Percentiles rank a stretch among this genome's conserved stretches.
phyloP scores from a whole-genome alignment of 2,113 vertebrate species.

The Leptobrachium ailaonicum region DNA sequence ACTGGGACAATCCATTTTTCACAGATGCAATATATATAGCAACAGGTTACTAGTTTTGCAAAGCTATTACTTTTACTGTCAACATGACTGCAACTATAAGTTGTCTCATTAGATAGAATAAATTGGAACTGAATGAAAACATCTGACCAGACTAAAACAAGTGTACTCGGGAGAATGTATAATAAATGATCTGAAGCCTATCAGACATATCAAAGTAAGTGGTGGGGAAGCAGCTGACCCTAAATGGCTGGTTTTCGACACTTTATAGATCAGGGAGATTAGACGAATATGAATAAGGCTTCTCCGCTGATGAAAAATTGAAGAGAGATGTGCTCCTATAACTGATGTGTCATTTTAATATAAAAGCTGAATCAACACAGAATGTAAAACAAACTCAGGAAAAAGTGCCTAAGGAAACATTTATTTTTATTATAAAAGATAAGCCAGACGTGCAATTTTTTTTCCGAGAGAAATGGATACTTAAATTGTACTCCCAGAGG shows the following conservation, averaged over 20 bases:
- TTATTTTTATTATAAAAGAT: not conserved
- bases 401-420: not conserved
- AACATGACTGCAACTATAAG: slow-evolving; percentile 61
- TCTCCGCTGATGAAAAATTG: slow-evolving; percentile 42
- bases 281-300: not conserved
- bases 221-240: slow-evolving; percentile 26
- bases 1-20: slow-evolving; percentile 64
- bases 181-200: not conserved
- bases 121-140: slow-evolving; percentile 64
- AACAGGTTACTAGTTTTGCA: slow-evolving; percentile 69
- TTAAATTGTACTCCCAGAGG: not conserved
- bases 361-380: slow-evolving; percentile 17
- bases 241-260: not conserved
- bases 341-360: slow-evolving; percentile 15
- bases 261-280: not conserved
- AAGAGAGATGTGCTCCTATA: slow-evolving; percentile 22
- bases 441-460: not conserved
- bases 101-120: slow-evolving; percentile 70
- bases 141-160: slow-evolving; percentile 50
- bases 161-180: slow-evolving; percentile 38
- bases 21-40: slow-evolving; percentile 62
- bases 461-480: not conserved
- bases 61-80: slow-evolving; percentile 77
- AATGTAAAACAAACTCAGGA: slow-evolving; percentile 53
- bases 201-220: slow-evolving; percentile 48